These are phyloP conservation scores for Eupeodes latifasciatus DNA, from an alignment of 2,888 invertebrate genomes.

Conservation along the genomic window DNA sequence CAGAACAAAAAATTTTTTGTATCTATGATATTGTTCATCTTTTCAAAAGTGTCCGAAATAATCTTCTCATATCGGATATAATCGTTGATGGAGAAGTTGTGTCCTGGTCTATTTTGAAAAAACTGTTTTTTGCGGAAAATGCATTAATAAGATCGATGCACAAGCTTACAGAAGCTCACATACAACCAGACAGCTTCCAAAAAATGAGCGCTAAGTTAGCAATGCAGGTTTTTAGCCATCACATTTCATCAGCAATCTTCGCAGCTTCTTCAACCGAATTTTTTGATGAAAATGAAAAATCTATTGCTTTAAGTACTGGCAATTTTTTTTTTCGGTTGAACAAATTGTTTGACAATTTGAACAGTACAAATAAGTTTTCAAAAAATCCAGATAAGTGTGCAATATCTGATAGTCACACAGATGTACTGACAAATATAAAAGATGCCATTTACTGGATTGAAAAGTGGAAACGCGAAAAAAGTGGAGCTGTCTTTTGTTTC, in stretches of 20 bases:
- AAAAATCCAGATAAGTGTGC: neutral
- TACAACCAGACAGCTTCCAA: too few relatives aligned
- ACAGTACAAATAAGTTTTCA: neutral
- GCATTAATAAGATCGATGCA: too few relatives aligned
- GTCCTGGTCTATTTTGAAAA: neutral
- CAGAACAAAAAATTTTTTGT: neutral
- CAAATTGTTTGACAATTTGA: conserved; percentile 10
- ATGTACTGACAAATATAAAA: neutral
- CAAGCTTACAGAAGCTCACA: too few relatives aligned
- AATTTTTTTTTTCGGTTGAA: conserved; percentile 8
- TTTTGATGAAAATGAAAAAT: neutral
- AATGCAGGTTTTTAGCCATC: neutral
- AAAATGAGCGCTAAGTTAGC: neutral
- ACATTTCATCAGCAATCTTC: neutral
- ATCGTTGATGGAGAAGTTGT: too few relatives aligned
- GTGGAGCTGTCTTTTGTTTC: neutral
- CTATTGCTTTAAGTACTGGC: neutral
- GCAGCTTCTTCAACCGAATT: neutral
- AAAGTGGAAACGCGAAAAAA: neutral
- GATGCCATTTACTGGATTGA: neutral
- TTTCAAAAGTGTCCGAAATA: neutral
- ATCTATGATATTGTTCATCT: neutral
- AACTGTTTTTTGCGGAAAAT: neutral
- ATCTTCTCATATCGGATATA: too few relatives aligned
- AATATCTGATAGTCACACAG: neutral